phyloP scores from a whole-genome alignment of 1,140 invertebrate species.

The Drosophila watanabei region DNA sequence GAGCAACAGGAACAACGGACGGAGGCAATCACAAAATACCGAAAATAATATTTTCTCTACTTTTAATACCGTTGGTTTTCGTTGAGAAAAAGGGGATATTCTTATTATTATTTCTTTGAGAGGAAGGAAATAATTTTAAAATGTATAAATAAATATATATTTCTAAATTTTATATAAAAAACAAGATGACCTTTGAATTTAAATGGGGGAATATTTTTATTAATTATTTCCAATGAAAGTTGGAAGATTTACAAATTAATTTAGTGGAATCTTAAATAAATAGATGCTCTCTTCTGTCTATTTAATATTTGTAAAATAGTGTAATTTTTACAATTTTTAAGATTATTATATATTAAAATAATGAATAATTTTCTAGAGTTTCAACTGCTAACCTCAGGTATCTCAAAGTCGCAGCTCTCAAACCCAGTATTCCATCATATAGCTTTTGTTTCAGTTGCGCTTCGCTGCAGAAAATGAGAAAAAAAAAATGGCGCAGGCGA shows the following conservation, averaged over 20 bases:
- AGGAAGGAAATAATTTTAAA: no score
- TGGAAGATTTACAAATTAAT: rapidly evolving
- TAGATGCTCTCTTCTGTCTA: background rate
- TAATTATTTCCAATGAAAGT: rapidly evolving
- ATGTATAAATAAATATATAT: no score
- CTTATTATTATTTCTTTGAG: no score
- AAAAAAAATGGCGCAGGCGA: conserved; percentile 32
- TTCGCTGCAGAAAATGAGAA: conserved; percentile 69
- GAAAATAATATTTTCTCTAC: conserved; percentile 74
- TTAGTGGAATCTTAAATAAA: background rate
- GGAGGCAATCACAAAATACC: conserved; percentile 78
- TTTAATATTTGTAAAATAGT: background rate
- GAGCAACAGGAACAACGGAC: conserved; percentile 57
- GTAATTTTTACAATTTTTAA: background rate
- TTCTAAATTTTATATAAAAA: no score
- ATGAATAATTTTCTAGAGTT: background rate
- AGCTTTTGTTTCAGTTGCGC: conserved; percentile 63
- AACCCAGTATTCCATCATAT: background rate
- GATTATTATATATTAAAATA: background rate
- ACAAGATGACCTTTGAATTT: background rate
- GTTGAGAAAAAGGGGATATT: background rate
- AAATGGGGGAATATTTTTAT: no score
- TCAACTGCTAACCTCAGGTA: conserved; percentile 1
- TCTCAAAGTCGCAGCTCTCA: background rate
- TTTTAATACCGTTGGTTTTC: conserved; percentile 13